These are phyloP conservation scores for Catajapyx aquilonaris DNA, from an alignment of 1,140 invertebrate species.

Conservation along the genomic window DNA sequence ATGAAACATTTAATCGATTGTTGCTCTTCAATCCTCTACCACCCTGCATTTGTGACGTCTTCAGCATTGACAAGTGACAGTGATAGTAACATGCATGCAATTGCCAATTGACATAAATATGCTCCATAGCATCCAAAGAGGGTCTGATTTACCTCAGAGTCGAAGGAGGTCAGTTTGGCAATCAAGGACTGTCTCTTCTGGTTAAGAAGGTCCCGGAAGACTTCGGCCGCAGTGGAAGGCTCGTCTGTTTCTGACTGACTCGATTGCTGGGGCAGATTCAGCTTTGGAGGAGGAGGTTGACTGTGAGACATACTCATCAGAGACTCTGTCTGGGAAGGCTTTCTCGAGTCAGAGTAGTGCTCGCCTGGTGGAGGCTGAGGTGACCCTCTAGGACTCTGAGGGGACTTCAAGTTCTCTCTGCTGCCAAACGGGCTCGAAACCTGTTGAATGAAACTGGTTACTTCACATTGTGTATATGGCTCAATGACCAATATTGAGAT, in stretches of 20 bases:
- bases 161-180: slow-evolving; percentile 66
- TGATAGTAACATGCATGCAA: too few species aligned
- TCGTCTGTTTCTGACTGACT: slow-evolving; percentile 9
- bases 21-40: too few species aligned
- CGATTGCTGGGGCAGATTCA: slow-evolving; percentile 7
- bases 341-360: slow-evolving; percentile 21
- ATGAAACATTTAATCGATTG: too few species aligned
- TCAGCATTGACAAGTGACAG: too few species aligned
- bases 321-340: slow-evolving; percentile 24
- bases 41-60: too few species aligned
- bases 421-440: slow-evolving; percentile 52
- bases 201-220: slow-evolving; percentile 71
- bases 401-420: slow-evolving; percentile 45
- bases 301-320: background rate
- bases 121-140: background rate
- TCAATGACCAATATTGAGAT: too few species aligned
- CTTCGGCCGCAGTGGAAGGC: slow-evolving; percentile 41
- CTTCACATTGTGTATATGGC: too few species aligned
- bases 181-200: slow-evolving; percentile 68
- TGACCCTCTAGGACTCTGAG: slow-evolving; percentile 30
- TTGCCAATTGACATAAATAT: background rate
- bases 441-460: too few species aligned
- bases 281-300: background rate
- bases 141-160: slow-evolving; percentile 53
- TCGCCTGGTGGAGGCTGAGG: slow-evolving; percentile 25